These are phyloP conservation scores for Cheilosia variabilis DNA, from an alignment of 2,888 invertebrate genomes.

Conservation along the genomic window DNA sequence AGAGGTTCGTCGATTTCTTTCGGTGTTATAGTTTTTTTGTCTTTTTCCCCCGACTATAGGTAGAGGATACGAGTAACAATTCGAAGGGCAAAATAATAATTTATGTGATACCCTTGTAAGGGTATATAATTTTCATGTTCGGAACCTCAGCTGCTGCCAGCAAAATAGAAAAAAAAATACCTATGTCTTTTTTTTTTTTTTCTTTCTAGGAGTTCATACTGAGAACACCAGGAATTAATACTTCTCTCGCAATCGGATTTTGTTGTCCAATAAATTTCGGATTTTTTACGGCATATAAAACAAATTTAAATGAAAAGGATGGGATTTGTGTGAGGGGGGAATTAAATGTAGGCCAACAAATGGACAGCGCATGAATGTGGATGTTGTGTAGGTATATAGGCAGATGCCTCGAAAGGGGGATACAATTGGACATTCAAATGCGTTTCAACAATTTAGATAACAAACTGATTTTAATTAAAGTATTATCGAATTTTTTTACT, in stretches of 20 bases:
- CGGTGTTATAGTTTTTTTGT: slow-evolving; percentile 7
- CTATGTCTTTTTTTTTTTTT: slow-evolving; percentile 2
- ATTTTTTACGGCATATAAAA: slow-evolving; percentile 72
- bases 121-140: slow-evolving; percentile 65
- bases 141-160: slow-evolving; percentile 68
- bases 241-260: slow-evolving; percentile 70
- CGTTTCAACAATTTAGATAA: neutral
- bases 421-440: neutral
- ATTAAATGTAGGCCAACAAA: slow-evolving; percentile 59
- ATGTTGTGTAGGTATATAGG: slow-evolving; percentile 21
- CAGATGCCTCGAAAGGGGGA: slow-evolving; percentile 47
- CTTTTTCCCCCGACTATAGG: slow-evolving; percentile 14
- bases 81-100: slow-evolving; percentile 66
- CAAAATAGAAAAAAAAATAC: neutral
- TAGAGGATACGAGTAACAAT: slow-evolving; percentile 27
- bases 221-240: slow-evolving; percentile 67
- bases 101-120: slow-evolving; percentile 72
- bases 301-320: slow-evolving; percentile 61
- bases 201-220: slow-evolving; percentile 29
- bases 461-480: no score
- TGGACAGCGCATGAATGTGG: slow-evolving; percentile 30
- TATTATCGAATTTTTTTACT: no score
- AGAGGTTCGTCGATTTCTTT: slow-evolving; percentile 63
- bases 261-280: slow-evolving; percentile 74
- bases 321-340: slow-evolving; percentile 28